Evolutionary conservation across 2,113 vertebrate genomes (phyloP).

Genomic region (Spea multiplicata): DNA sequence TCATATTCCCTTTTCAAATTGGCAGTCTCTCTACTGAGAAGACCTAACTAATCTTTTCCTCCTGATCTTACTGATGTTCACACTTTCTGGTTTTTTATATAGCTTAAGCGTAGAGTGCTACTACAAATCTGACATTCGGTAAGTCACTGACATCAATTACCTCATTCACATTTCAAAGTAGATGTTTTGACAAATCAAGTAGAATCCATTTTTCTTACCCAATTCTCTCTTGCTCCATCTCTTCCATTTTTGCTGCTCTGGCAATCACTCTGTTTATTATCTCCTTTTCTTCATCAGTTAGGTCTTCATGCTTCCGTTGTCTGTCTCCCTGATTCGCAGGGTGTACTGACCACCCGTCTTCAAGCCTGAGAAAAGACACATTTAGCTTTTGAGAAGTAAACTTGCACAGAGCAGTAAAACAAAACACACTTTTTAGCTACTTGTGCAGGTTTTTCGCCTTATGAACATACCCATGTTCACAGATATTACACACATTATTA

Average conservation of each 20-base stretch:
- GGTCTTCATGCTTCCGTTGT: constrained; percentile 71
- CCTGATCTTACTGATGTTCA: too few species aligned
- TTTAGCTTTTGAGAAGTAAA: background rate
- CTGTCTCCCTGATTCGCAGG: constrained; percentile 55
- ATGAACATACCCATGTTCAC: too few species aligned
- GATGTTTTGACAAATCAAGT: background rate
- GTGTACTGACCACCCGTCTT: constrained; percentile 59
- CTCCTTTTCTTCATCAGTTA: constrained; percentile 93
- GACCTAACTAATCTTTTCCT: too few species aligned
- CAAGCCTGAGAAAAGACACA: constrained; percentile 59
- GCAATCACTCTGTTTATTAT: constrained; percentile 91
- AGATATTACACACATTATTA: too few species aligned
- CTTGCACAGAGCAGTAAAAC: background rate
- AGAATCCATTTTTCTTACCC: constrained; percentile 66
- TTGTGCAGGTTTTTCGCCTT: too few species aligned
- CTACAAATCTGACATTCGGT: too few species aligned
- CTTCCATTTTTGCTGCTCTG: constrained; percentile 87
- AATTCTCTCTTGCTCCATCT: constrained; percentile 86
- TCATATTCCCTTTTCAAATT: too few species aligned
- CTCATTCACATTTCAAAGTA: background rate
- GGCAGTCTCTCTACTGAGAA: too few species aligned
- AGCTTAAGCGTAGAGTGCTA: too few species aligned
- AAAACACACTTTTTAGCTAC: too few species aligned
- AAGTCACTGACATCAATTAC: background rate
- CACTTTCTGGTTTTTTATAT: too few species aligned